phyloP scores from a whole-genome alignment of 35 echinoderm and acorn worm species.

The Ophiothrix spiculata region DNA sequence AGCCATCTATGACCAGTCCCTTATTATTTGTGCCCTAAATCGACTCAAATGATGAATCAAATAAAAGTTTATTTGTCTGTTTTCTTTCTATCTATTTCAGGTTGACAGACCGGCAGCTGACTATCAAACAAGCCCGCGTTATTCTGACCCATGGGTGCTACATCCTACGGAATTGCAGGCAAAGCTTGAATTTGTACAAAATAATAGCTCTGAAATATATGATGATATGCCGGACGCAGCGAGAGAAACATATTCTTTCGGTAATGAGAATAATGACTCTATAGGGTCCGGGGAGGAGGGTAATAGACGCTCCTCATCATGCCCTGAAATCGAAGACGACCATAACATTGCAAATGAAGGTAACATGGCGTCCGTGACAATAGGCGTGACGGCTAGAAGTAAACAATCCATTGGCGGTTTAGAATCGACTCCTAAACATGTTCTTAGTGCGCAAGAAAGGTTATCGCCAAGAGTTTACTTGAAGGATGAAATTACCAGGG shows the following conservation, averaged over 20 bases:
- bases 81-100: too few relatives aligned
- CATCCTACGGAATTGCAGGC: constrained; percentile 14
- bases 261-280: background rate
- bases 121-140: too few relatives aligned
- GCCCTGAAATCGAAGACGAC: background rate
- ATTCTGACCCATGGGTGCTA: constrained; percentile 21
- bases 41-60: too few relatives aligned
- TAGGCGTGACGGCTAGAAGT: background rate
- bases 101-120: too few relatives aligned
- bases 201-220: background rate
- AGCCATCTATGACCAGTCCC: too few relatives aligned
- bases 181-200: constrained; percentile 17
- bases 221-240: constrained; percentile 2
- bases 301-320: background rate
- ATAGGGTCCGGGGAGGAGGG: background rate
- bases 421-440: background rate
- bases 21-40: too few relatives aligned
- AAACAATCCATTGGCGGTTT: background rate
- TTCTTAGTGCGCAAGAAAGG: background rate
- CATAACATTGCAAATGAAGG: constrained; percentile 5
- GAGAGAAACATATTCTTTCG: background rate
- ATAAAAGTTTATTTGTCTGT: too few relatives aligned
- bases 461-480: background rate
- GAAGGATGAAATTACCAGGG: background rate
- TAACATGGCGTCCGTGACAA: background rate